Percentiles rank a stretch among this genome's conserved stretches.
phyloP scores from a whole-genome alignment of 2,888 invertebrate genomes.

The Tanypteryx hageni region DNA sequence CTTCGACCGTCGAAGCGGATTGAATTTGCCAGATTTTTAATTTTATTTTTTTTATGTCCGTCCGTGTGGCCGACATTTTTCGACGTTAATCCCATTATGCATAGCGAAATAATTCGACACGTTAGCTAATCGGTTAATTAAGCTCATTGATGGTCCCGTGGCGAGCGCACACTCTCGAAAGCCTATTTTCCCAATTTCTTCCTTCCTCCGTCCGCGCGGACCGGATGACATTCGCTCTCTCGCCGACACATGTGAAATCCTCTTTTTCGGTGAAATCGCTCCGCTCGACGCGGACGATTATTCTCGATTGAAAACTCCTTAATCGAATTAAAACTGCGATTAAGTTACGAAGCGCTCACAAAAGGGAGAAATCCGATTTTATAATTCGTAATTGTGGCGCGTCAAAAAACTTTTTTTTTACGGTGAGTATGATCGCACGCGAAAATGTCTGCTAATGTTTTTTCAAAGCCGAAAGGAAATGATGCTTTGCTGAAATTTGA shows the following conservation, averaged over 20 bases:
- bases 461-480: no score
- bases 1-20: not conserved
- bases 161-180: not conserved
- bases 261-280: not conserved
- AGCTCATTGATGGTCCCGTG: not conserved
- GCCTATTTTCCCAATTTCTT: not conserved
- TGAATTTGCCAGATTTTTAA: not conserved
- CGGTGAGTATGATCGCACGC: no score
- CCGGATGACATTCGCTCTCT: constrained; percentile 3
- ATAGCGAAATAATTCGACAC: not conserved
- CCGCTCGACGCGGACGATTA: not conserved
- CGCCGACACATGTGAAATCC: not conserved
- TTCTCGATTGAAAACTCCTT: not conserved
- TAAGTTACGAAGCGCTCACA: not conserved
- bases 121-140: constrained; percentile 23
- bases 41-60: not conserved
- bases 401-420: no score
- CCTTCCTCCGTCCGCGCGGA: not conserved
- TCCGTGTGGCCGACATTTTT: not conserved
- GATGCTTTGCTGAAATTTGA: no score
- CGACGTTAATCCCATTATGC: not conserved
- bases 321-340: not conserved
- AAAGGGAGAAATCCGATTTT: not conserved
- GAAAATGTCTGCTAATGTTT: no score
- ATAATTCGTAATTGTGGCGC: no score